Conservation (phyloP, 2,888 invertebrate species). For the Leptopilina drosophilae region DNA sequence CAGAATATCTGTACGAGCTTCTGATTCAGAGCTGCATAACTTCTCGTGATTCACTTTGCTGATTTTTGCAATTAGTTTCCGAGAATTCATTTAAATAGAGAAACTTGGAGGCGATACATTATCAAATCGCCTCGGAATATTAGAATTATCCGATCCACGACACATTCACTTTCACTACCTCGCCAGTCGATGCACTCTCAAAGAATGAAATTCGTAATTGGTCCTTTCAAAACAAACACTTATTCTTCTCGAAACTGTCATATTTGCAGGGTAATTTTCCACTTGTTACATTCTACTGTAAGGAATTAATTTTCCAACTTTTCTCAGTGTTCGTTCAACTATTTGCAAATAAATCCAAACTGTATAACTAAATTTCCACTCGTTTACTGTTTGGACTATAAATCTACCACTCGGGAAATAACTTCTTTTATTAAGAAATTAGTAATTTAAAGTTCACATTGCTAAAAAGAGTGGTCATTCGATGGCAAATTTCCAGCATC, state of each 20-base stretch:
- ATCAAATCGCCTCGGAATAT: conserved; percentile 19
- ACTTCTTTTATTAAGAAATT: too few species aligned
- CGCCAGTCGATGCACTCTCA: conserved; percentile 18
- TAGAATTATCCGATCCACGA: conserved; percentile 34
- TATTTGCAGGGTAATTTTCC: neutral
- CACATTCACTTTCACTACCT: conserved; percentile 35
- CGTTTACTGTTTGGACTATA: too few species aligned
- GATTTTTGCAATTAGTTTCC: conserved; percentile 26
- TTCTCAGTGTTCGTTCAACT: too few species aligned
- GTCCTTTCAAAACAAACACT: conserved; percentile 1
- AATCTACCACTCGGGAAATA: too few species aligned
- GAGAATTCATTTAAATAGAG: conserved; percentile 8
- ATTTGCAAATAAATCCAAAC: too few species aligned
- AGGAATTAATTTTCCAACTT: too few species aligned
- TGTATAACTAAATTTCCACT: too few species aligned
- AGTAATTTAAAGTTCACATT: neutral
- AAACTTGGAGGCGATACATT: neutral
- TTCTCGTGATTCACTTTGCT: conserved; percentile 15
- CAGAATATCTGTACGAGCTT: conserved; percentile 39
- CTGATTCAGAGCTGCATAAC: conserved; percentile 27
- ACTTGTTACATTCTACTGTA: too few species aligned
- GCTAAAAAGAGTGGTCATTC: neutral
- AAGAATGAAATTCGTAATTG: conserved; percentile 24
- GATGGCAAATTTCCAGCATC: neutral
- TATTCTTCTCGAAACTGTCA: conserved; percentile 4